Evolutionary conservation across 1,140 invertebrate species (phyloP), one percentile per base, ranked within the genome.

Genomic region (Leguminivora glycinivorella): DNA sequence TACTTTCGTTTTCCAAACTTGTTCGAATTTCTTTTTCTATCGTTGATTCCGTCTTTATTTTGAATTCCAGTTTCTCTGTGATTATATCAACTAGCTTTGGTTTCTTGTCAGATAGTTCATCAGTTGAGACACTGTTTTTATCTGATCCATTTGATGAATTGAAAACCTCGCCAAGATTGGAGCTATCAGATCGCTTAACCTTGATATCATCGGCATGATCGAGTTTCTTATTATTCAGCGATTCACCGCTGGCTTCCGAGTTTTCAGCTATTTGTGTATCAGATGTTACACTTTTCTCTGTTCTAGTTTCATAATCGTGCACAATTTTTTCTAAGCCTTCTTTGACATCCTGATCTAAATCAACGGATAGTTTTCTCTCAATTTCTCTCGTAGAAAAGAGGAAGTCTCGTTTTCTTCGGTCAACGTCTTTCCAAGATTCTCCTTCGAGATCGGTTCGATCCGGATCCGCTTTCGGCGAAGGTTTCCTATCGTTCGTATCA

Each of bases 1-100:
- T 85, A 70, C 38, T 81, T 70, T 84, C 79, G 17, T 67, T 75
- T 67, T 76, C 75, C 68, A 79, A 52, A 69, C 75, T 79, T 24
- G 70, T 69, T 75, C 77, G 80, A 29, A 76, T 67, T 70, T 76
- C 76, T 56, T 83, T 79, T 66, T 83, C 77, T 25, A 73, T 77
- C 34, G 69, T 68, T 66, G 74, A 70, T 52, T 83, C 78, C 14
- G 72, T 58, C 70, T 80, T 81, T 26, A 70, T 70, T 40, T 71
- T 68, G 72, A 70, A 73, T 52, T 83, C 80, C 34, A 70, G 34
- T 63, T 63, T 63, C 10, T 63, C 58, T 29, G 25, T 7, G 6
- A 63, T 63, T 63, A 24, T 63, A 63, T 63, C 26, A 29, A 0
- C 26, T 10, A 29, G 14, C 5, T 63, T 63, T 29, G n/a, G 25